A percentile compares a stretch with the other conserved stretches of the same genome.
These are phyloP conservation scores for Prorops nasuta DNA, from an alignment of 1,140 invertebrate species.

Conservation along the genomic window DNA sequence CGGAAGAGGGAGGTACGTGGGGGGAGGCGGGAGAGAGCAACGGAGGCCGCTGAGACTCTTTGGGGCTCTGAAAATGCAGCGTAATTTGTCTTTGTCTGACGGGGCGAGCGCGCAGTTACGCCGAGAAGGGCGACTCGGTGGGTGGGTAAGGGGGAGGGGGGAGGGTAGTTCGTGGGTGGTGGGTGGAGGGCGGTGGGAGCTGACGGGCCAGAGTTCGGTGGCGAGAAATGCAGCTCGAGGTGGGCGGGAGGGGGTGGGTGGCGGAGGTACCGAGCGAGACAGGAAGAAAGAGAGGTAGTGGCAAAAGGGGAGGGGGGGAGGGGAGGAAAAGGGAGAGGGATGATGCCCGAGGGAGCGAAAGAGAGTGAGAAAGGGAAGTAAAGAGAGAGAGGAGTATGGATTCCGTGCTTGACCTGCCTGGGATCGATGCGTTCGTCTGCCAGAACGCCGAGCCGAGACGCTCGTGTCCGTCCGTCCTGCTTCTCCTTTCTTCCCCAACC, in stretches of 20 bases:
- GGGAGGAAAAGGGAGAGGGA: conserved; percentile 17
- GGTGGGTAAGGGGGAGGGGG: neutral
- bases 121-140: conserved; percentile 31
- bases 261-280: conserved; percentile 7
- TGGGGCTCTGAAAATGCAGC: conserved; percentile 56
- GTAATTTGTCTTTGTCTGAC: conserved; percentile 58
- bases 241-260: conserved; percentile 7
- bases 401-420: conserved; percentile 56
- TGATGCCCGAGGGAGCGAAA: conserved; percentile 14
- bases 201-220: conserved; percentile 18
- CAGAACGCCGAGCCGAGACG: conserved; percentile 53
- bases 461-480: conserved; percentile 46
- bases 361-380: conserved; percentile 18
- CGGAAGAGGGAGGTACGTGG: conserved; percentile 5
- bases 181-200: conserved; percentile 22
- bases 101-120: conserved; percentile 44
- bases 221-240: conserved; percentile 19
- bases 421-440: conserved; percentile 59
- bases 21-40: conserved; percentile 28
- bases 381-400: conserved; percentile 25
- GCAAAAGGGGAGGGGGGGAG: conserved; percentile 1
- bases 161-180: conserved; percentile 6
- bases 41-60: conserved; percentile 38
- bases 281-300: neutral
- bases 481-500: conserved; percentile 21